Evolutionary conservation across 2,113 vertebrate species (phyloP).

Genomic region (Sebastes schlegelii): DNA sequence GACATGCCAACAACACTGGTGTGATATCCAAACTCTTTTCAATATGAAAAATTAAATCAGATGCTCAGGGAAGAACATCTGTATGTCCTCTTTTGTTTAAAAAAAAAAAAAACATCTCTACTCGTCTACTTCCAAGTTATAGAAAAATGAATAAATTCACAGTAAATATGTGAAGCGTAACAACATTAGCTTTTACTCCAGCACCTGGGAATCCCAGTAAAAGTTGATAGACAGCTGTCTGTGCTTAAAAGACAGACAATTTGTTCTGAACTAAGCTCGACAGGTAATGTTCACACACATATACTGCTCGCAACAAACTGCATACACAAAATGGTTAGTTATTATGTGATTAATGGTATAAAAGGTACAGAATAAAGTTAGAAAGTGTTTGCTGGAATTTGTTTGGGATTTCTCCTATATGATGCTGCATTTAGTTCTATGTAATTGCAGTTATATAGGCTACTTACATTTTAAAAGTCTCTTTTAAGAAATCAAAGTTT

Average conservation of each 20-base stretch:
- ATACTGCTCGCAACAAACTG: neutral
- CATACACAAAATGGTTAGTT: neutral
- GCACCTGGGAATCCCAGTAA: neutral
- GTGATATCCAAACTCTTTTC: neutral
- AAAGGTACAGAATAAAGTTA: neutral
- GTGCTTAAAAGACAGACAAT: no score
- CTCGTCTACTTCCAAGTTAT: neutral
- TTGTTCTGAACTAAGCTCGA: neutral
- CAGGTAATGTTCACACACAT: neutral
- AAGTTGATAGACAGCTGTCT: neutral
- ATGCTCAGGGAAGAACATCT: neutral
- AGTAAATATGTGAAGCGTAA: neutral
- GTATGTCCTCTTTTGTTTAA: neutral
- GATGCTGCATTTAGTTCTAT: neutral
- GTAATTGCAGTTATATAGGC: neutral
- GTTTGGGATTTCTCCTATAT: neutral
- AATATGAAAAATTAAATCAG: neutral
- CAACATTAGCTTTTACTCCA: conserved; percentile 5
- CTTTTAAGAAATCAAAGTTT: neutral
- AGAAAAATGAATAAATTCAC: neutral
- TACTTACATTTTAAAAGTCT: neutral
- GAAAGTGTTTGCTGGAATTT: no score
- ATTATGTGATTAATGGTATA: neutral
- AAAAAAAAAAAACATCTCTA: neutral
- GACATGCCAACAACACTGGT: neutral